Percentiles rank a stretch among this genome's conserved stretches.
phyloP scores from a whole-genome alignment of 2,888 invertebrate species.

The Ceratothoa steindachneri region DNA sequence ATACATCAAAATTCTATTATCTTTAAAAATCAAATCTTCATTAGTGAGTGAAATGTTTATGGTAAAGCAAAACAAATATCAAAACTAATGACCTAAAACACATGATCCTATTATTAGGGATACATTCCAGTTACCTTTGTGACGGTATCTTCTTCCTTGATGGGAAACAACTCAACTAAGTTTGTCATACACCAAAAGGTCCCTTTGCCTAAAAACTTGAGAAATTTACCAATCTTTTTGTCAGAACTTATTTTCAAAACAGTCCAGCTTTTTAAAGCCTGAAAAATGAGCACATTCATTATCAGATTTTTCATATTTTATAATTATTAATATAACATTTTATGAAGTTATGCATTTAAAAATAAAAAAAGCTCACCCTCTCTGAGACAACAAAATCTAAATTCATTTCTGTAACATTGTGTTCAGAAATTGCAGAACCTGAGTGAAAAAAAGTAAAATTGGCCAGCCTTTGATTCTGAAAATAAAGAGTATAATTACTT shows the following conservation, averaged over 20 bases:
- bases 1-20: too few relatives aligned
- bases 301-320: neutral
- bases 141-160: conserved; percentile 36
- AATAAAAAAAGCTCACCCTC: neutral
- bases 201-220: conserved; percentile 33
- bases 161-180: conserved; percentile 29
- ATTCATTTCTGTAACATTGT: conserved; percentile 4
- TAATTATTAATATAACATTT: neutral
- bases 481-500: too few relatives aligned
- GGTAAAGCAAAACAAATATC: too few relatives aligned
- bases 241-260: conserved; percentile 40
- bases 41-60: too few relatives aligned
- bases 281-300: neutral
- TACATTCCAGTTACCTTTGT: conserved; percentile 38
- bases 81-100: too few relatives aligned
- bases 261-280: conserved; percentile 22
- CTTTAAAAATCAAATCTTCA: too few relatives aligned
- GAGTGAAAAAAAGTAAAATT: neutral
- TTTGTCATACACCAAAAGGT: conserved; percentile 42
- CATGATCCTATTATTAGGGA: too few relatives aligned
- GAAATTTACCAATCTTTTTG: conserved; percentile 27
- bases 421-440: neutral
- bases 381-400: neutral
- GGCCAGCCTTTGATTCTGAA: neutral
- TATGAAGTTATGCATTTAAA: neutral